Evolutionary conservation across 2,797 vertebrate genomes (phyloP), one percentile per base, ranked within the genome.

Genomic region (Anolis apletophallus): DNA sequence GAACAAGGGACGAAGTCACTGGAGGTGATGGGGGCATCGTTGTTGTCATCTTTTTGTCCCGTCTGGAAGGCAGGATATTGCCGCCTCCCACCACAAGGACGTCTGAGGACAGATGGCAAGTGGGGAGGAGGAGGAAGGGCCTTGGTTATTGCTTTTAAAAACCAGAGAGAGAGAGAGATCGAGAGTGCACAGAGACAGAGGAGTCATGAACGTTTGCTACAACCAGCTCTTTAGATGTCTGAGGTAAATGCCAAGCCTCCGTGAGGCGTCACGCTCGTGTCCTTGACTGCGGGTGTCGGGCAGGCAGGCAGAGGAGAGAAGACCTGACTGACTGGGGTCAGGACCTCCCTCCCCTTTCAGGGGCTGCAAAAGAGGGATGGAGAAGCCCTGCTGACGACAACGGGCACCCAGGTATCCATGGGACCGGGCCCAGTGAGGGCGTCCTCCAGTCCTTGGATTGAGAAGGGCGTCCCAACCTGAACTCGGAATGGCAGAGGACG

Each of bases 111-210:
- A 36, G 40, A 69, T 64, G 59, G 36, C 36, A 26, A 36, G 40
- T 23, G 9, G 80, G 50, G 5, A 3, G 59, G 3, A 3, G 40
- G 32, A 16, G 12, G 23, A 29, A 26, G 40, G 34, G 81, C 14
- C 54, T 29, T 5, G 69, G 81, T 83, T 83, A 83, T 83, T 73
- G 81, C 81, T 83, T 59, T 68, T 57, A 57, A 83, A 73, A 83
- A 59, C 81, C 52, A 73, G 81, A 83, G 81, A 36, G 80, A 82
- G 80, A 7, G n/a, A 23, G 3, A 46, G 3, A 46, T 5, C 13
- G 80, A 55, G 81, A 36, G 61, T 19, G 64, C 29, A 19, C 29
- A n/a, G 26, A 68, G 54, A 36, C 6, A 50, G 46, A 59, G 69
- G 69, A 12, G 81, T 26, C 57, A 26, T 32, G 32, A 54, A 57